These are phyloP conservation scores for Linyphia triangularis DNA, from an alignment of 2,888 invertebrate species.

Conservation along the genomic window DNA sequence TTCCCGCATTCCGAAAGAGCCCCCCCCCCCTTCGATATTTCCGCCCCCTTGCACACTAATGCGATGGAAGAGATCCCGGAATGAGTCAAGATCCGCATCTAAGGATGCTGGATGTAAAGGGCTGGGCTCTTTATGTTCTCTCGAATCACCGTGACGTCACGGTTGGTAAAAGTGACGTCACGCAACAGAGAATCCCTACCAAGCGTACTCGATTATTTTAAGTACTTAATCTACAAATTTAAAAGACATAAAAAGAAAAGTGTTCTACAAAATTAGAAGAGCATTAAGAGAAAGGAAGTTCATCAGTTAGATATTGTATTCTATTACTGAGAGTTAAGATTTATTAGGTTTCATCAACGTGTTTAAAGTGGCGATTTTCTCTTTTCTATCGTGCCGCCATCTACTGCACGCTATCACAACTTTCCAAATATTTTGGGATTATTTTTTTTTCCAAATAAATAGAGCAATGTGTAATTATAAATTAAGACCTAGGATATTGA, in stretches of 20 bases:
- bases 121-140: not conserved
- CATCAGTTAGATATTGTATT: too few relatives aligned
- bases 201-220: not conserved
- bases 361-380: too few relatives aligned
- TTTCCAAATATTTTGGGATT: too few relatives aligned
- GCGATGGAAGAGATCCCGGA: constrained; percentile 68
- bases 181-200: not conserved
- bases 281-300: too few relatives aligned
- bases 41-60: constrained; percentile 56
- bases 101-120: not conserved
- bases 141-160: not conserved
- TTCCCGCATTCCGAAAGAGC: constrained; percentile 67
- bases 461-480: too few relatives aligned
- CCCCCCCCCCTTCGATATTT: constrained; percentile 29
- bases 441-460: too few relatives aligned
- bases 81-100: constrained; percentile 51
- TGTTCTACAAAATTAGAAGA: not conserved
- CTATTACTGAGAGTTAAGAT: too few relatives aligned
- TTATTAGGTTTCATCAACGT: too few relatives aligned
- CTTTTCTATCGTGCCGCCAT: too few relatives aligned
- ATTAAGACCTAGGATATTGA: too few relatives aligned
- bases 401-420: too few relatives aligned
- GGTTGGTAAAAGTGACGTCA: not conserved
- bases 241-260: not conserved
- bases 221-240: not conserved